A percentile compares a stretch with the other conserved stretches of the same genome.
Conservation (phyloP, 2,888 invertebrate species). For the Spatulosminthurus flaviceps region DNA sequence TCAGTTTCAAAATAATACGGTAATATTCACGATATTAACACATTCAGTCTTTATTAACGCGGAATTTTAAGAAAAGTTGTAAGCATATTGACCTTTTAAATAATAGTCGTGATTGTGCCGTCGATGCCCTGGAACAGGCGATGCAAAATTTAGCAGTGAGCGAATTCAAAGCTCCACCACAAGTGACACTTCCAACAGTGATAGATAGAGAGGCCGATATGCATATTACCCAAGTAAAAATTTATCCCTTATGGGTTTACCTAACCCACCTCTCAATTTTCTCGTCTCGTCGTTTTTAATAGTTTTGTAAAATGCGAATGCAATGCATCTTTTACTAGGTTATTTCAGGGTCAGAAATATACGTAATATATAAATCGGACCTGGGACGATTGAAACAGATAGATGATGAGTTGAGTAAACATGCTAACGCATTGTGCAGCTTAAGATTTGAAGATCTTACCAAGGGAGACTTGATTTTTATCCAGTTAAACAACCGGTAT, state of each 20-base stretch:
- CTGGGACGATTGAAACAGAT: not conserved
- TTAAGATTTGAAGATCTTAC: not conserved
- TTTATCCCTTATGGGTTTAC: too few relatives aligned
- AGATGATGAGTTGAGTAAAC: not conserved
- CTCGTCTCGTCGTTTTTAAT: too few relatives aligned
- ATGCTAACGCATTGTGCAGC: not conserved
- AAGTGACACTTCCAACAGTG: conserved; percentile 69
- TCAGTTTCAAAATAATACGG: conserved; percentile 71
- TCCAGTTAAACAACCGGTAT: conserved; percentile 21
- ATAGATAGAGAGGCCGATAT: conserved; percentile 71
- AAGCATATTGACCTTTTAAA: too few relatives aligned
- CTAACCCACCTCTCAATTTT: too few relatives aligned
- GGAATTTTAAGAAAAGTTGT: too few relatives aligned
- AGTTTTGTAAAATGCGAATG: too few relatives aligned
- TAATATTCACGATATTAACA: too few relatives aligned
- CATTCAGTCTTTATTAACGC: too few relatives aligned
- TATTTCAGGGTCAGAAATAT: conserved; percentile 54
- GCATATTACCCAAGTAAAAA: conserved; percentile 71
- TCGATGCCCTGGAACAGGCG: conserved; percentile 64
- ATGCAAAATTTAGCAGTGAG: conserved; percentile 63
- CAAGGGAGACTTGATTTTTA: conserved; percentile 40
- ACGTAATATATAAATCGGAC: conserved; percentile 40
- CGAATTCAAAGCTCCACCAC: conserved; percentile 67
- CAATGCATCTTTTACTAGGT: conserved; percentile 34
- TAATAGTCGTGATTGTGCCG: conserved; percentile 63